Percentiles rank a stretch among this genome's conserved stretches.
Conservation (phyloP, 2,797 vertebrate genomes). For the Notolepis coatsorum region DNA sequence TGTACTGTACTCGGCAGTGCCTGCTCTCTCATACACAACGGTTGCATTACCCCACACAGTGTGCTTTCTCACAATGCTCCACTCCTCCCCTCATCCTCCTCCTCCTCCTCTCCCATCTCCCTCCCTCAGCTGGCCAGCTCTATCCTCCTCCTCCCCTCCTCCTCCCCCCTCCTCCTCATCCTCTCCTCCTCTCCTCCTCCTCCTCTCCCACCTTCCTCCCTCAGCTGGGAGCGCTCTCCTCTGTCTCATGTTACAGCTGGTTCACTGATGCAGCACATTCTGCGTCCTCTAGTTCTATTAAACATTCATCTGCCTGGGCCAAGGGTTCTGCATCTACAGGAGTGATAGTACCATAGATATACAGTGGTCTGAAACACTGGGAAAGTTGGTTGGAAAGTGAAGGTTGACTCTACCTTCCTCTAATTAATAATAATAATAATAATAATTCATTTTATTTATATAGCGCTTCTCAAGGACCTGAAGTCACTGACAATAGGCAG, state of each 20-base stretch:
- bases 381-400: too few relatives aligned
- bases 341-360: too few relatives aligned
- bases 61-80: constrained; percentile 31
- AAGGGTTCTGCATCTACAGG: too few relatives aligned
- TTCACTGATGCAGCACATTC: constrained; percentile 74
- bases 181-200: constrained; percentile 1
- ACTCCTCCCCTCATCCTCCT: constrained; percentile 26
- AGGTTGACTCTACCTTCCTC: too few relatives aligned
- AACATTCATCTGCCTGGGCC: constrained; percentile 77
- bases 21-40: background rate
- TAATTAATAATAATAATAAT: too few relatives aligned
- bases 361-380: too few relatives aligned
- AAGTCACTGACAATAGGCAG: too few relatives aligned
- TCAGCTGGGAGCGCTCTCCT: constrained; percentile 27
- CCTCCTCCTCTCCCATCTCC: constrained; percentile 20
- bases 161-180: constrained; percentile 54
- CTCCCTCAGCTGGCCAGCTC: constrained; percentile 38
- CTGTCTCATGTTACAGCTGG: constrained; percentile 78
- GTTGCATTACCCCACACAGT: constrained; percentile 6
- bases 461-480: too few relatives aligned
- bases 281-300: constrained; percentile 75
- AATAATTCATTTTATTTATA: too few relatives aligned
- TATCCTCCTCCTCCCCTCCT: constrained; percentile 55
- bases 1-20: background rate
- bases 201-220: constrained; percentile 39